Evolutionary conservation across 2,113 vertebrate genomes (phyloP).

Genomic region (Fregata magnificens): DNA sequence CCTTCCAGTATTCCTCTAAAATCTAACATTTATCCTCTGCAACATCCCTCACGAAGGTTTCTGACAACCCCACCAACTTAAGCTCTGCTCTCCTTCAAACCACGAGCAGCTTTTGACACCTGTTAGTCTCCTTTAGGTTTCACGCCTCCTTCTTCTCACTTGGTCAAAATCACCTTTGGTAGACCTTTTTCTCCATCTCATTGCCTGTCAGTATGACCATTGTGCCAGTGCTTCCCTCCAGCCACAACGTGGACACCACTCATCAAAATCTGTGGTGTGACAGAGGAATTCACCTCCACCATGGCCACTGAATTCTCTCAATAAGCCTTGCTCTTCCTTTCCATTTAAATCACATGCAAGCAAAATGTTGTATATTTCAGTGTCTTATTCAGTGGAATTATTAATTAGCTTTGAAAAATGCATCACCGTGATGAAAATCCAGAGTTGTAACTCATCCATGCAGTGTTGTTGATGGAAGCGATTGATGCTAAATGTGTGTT

Average conservation of each 20-base stretch:
- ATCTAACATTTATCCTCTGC: neutral
- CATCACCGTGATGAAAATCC: neutral
- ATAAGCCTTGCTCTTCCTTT: neutral
- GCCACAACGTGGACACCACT: fast-evolving
- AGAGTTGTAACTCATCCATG: neutral
- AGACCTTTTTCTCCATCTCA: neutral
- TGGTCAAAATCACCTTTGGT: neutral
- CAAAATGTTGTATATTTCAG: neutral
- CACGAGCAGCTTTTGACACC: neutral
- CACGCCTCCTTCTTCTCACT: neutral
- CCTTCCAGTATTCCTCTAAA: neutral
- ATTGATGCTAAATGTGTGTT: neutral
- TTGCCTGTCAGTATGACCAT: neutral
- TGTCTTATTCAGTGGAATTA: neutral
- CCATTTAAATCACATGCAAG: neutral
- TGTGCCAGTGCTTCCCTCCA: neutral
- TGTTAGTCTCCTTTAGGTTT: neutral
- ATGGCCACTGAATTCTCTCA: neutral
- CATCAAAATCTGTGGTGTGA: neutral
- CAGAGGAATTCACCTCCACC: neutral
- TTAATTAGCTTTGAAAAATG: neutral
- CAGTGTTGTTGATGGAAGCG: neutral
- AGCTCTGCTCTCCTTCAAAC: neutral
- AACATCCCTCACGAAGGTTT: neutral
- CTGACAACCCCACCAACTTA: neutral